phyloP scores from a whole-genome alignment of 1,140 invertebrate genomes.

The Wasmannia auropunctata region DNA sequence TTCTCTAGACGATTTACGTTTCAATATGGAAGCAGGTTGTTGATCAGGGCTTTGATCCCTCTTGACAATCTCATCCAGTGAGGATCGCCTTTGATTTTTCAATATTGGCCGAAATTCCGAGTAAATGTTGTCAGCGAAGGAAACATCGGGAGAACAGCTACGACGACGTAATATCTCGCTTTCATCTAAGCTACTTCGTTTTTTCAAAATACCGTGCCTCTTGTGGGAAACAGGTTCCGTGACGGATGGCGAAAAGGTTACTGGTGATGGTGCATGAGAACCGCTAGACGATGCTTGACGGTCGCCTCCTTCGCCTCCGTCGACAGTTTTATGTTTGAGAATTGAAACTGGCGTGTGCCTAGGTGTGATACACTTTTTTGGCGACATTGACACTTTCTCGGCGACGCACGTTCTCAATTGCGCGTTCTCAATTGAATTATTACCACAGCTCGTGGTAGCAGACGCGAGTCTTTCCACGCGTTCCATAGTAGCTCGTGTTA shows the following conservation, averaged over 20 bases:
- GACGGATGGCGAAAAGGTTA: constrained; percentile 83
- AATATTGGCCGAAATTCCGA: constrained; percentile 88
- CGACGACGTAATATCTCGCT: constrained; percentile 89
- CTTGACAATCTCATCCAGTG: constrained; percentile 88
- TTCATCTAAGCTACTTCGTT: constrained; percentile 92
- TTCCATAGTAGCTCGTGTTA: constrained; percentile 89
- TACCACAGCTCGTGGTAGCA: constrained; percentile 60
- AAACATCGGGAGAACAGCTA: constrained; percentile 89
- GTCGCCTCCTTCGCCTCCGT: constrained; percentile 85
- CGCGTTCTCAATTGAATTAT: constrained; percentile 45
- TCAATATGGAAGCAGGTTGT: constrained; percentile 88
- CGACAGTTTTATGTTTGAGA: constrained; percentile 90
- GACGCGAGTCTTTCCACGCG: constrained; percentile 88
- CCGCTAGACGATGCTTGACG: constrained; percentile 84
- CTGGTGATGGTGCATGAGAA: constrained; percentile 72
- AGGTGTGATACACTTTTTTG: constrained; percentile 77
- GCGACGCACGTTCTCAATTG: constrained; percentile 55
- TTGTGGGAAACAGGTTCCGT: constrained; percentile 86
- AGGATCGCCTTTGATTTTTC: constrained; percentile 89
- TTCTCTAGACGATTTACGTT: constrained; percentile 88
- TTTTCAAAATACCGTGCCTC: constrained; percentile 92
- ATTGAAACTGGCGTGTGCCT: constrained; percentile 89
- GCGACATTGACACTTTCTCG: constrained; percentile 67
- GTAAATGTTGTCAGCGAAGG: constrained; percentile 86
- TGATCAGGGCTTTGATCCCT: constrained; percentile 85